Conservation (phyloP, 2,113 vertebrate species). For the Ondatra zibethicus region DNA sequence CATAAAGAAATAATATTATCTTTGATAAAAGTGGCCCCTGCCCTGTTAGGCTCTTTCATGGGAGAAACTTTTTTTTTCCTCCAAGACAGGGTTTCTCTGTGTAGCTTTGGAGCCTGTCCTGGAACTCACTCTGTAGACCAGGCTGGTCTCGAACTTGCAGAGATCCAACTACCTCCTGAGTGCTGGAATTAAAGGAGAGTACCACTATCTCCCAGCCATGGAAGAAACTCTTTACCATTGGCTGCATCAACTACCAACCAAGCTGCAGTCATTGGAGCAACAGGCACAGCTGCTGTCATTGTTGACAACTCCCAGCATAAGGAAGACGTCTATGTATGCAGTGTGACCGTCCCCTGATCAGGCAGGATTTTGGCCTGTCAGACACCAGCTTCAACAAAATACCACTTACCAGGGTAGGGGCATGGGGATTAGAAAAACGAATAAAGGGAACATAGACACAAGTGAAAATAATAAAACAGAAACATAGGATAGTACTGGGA, state of each 20-base stretch:
- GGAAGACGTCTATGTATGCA: not conserved
- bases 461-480: too few species aligned
- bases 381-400: too few species aligned
- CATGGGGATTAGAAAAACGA: too few species aligned
- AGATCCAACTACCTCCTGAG: too few species aligned
- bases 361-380: not conserved
- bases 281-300: not conserved
- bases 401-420: too few species aligned
- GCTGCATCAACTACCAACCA: not conserved
- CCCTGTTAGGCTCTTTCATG: not conserved
- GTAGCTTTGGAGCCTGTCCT: too few species aligned
- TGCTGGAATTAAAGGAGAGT: too few species aligned
- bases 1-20: not conserved
- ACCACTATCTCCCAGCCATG: not conserved
- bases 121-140: too few species aligned
- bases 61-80: not conserved
- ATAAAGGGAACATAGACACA: too few species aligned
- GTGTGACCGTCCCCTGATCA: not conserved
- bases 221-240: not conserved
- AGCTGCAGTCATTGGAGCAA: not conserved
- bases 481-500: too few species aligned
- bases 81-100: too few species aligned
- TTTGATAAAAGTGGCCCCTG: not conserved
- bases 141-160: too few species aligned
- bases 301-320: fast-evolving